Base-by-base conservation (phyloP, 2,113 vertebrate species). In the Oreotrochilus melanogaster region DNA sequence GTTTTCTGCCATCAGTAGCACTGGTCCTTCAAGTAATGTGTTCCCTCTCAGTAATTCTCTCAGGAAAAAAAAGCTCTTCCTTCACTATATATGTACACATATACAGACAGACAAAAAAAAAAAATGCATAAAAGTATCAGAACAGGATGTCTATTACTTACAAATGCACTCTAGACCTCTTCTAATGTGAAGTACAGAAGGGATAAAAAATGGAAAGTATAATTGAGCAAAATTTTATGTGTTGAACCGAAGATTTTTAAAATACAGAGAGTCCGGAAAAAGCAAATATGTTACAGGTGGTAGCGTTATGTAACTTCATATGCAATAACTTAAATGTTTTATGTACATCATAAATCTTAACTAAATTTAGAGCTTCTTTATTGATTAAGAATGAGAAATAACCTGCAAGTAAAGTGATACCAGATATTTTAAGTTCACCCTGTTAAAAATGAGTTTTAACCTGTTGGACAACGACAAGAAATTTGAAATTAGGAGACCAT, bases 231-330 rank as follows among this genome's bases (percentile, higher is more conserved):
- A 93, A 78, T 85, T 95, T 97, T 96, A 96, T 91, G 93, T 95
- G 71, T 37, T 93, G 62, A 93, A 93, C 35, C 31, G 80, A 95
- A 91, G 79, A 73, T 95, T 93, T 96, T 93, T 86, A 93, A 97
- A 96, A 95, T 89, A 75, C 66, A 89, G 73, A 93, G 88, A 89
- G 94, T 89, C 91, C 82, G 86, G 97, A 96, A 96, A 87, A 97
- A 95, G 90, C n/a, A 95, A 97, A 96, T 96, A 93, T 27, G 88
- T 96, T 95, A 95, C 95, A 97, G 95, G 95, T 97, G 96, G 93
- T 94, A 95, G 48, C 11, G 2, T 93, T 92, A 89, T 79, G 91
- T 75, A 97, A 87, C 48, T 97, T 96, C 86, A 93, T 84, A 96
- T 87, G 93, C 56, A 78, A 79, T 71, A 96, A 91, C 64, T 95